phyloP scores from a whole-genome alignment of 2,888 invertebrate species.

The Himalopsyche japonica region DNA sequence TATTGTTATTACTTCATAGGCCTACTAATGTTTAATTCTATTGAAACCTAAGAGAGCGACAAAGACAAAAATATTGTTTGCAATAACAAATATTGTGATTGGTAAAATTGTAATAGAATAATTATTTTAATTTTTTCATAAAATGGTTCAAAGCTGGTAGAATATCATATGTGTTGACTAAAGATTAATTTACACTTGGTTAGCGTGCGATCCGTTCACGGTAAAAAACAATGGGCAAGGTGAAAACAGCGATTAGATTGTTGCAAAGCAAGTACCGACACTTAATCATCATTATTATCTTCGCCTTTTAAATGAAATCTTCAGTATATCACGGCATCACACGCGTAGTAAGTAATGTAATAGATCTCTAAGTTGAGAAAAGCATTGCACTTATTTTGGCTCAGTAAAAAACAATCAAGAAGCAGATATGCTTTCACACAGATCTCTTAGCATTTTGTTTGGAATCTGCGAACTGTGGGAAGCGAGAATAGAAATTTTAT shows the following conservation, averaged over 20 bases:
- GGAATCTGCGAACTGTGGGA: neutral
- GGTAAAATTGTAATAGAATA: neutral
- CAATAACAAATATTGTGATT: neutral
- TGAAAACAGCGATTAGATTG: neutral
- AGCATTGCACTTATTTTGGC: neutral
- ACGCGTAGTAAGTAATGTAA: neutral
- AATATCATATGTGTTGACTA: neutral
- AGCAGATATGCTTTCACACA: neutral
- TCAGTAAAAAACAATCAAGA: slow-evolving; percentile 1
- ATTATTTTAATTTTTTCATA: neutral
- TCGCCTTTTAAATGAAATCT: neutral
- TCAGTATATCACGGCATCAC: neutral
- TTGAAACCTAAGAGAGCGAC: neutral
- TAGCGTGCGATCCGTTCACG: neutral
- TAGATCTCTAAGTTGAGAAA: neutral
- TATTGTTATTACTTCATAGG: no score
- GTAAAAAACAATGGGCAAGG: neutral
- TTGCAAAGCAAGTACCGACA: neutral
- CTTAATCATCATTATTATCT: neutral
- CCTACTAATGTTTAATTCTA: neutral
- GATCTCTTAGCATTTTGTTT: neutral
- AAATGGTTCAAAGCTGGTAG: neutral
- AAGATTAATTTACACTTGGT: neutral
- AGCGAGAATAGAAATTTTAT: neutral
- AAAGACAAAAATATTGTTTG: neutral